Evolutionary conservation across 2,888 invertebrate species (phyloP).

Genomic region (Aradus depressus): DNA sequence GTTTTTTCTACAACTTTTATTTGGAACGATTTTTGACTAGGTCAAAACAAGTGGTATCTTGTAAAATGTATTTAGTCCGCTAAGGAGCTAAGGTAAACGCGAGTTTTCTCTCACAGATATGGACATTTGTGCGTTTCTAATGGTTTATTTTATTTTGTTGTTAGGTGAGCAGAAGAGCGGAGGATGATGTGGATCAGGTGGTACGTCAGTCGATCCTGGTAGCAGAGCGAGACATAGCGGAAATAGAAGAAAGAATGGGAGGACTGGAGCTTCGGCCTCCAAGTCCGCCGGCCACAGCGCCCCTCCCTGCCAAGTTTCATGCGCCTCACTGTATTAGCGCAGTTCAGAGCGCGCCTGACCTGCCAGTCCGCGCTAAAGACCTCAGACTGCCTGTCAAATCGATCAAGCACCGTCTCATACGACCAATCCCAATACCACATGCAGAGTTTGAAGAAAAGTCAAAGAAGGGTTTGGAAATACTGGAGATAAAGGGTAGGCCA

Average conservation of each 20-base stretch:
- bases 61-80: too few relatives aligned
- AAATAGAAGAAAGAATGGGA: constrained; percentile 22
- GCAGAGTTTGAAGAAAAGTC: constrained; percentile 34
- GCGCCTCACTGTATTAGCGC: constrained; percentile 51
- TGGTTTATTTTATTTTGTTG: too few relatives aligned
- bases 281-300: constrained; percentile 74
- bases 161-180: constrained; percentile 68
- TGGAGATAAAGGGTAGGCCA: constrained; percentile 55
- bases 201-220: constrained; percentile 27
- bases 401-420: constrained; percentile 42
- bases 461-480: constrained; percentile 31
- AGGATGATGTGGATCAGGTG: constrained; percentile 57
- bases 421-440: constrained; percentile 43
- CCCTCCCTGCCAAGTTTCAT: constrained; percentile 59
- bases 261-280: constrained; percentile 37
- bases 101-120: too few relatives aligned
- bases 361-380: constrained; percentile 49
- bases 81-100: too few relatives aligned
- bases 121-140: too few relatives aligned
- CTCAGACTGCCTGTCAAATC: constrained; percentile 61
- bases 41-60: too few relatives aligned
- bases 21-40: too few relatives aligned
- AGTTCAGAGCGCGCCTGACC: constrained; percentile 56
- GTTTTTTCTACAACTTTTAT: too few relatives aligned
- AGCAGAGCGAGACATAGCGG: constrained; percentile 8